These are phyloP conservation scores for Drosophila varians DNA, from an alignment of 1,140 invertebrate species.

Conservation along the genomic window DNA sequence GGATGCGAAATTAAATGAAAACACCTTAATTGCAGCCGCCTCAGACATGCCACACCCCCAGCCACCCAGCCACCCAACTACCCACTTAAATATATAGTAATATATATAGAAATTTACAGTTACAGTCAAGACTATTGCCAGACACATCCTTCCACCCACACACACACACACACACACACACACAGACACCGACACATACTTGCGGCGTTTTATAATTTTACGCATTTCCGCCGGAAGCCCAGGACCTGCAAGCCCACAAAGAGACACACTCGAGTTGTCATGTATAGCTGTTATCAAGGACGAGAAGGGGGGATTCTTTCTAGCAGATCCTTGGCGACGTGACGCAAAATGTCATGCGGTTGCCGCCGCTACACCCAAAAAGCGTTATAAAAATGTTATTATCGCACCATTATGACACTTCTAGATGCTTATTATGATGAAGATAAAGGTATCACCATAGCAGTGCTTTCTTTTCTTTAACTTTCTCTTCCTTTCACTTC, in stretches of 20 bases:
- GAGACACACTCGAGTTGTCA: neutral
- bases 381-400: conserved; percentile 40
- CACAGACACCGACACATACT: too few relatives aligned
- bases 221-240: conserved; percentile 14
- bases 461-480: neutral
- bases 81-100: neutral
- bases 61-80: neutral
- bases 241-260: neutral
- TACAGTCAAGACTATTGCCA: conserved; percentile 7
- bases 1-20: conserved; percentile 53
- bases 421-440: conserved; percentile 35
- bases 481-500: neutral
- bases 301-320: neutral
- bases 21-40: conserved; percentile 44
- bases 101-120: neutral
- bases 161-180: neutral
- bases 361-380: conserved; percentile 24
- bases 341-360: conserved; percentile 24
- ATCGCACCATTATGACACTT: conserved; percentile 37
- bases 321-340: conserved; percentile 5
- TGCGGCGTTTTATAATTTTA: conserved; percentile 27
- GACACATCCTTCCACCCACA: conserved; percentile 13
- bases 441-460: conserved; percentile 19
- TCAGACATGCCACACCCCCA: conserved; percentile 24
- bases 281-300: neutral